Evolutionary conservation across 2,888 invertebrate genomes (phyloP), one percentile per base, ranked within the genome.

Genomic region (Amphiduros pacificus): DNA sequence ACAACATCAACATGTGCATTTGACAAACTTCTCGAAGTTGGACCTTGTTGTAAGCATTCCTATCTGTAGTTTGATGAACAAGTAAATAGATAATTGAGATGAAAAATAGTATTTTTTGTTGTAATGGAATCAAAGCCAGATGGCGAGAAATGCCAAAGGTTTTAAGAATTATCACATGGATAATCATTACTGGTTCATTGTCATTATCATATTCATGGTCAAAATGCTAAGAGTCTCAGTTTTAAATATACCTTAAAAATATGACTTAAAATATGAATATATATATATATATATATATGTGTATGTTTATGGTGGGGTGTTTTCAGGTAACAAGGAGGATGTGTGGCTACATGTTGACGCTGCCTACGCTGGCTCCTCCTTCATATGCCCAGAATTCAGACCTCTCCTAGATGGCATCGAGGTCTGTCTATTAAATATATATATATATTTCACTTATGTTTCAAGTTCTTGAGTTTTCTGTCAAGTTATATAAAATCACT

Each of bases 301-400:
- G 36, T 11, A 36, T 11, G 17, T 36, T 9, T 36, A 9, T 36
- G 9, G 36, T 36, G 36, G 9, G 36, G 36, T 44, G 6, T 44
- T 69, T 57, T 53, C 49, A 72, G 71, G 93, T 76, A 85, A 87
- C 62, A 86, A 88, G 59, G 91, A 93, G 77, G 88, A 90, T 3
- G 84, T 97, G 11, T 99, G 98, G 97, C 86, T 99, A 53, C 99
- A 99, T 76, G 90, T 95, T n/a, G 99, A 99, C 77, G 96, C 98
- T 0, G 99, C 99, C 0, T 99, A 99, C 75, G 98, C 99, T 0
- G 99, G 98, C 48, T 75, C 91, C 72, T 91, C 94, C 0, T 96
- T 96, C 77, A 87, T 98, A 36, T 99, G 98, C 78, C 97, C 97
- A 0, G 98, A 99, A 83, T 96, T 89, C 81, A 89, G 97, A 50